Evolutionary conservation across 2,888 invertebrate species (phyloP).

Genomic region (Leptodirus hochenwartii): DNA sequence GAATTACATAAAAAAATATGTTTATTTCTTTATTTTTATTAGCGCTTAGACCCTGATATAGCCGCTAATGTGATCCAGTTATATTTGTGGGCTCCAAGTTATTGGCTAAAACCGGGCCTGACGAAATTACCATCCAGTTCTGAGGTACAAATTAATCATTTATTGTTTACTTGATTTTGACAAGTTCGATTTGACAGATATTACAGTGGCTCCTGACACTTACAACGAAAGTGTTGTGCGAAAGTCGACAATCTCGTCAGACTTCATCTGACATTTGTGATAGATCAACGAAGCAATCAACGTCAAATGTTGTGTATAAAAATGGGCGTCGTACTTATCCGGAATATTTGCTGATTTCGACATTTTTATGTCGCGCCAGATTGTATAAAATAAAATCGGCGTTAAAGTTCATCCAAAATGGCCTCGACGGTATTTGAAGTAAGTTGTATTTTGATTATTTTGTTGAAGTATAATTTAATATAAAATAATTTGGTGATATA

Average conservation of each 20-base stretch:
- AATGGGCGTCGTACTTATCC: slow-evolving; percentile 43
- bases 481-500: no score
- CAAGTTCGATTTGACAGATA: slow-evolving; percentile 29
- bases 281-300: no score
- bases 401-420: slow-evolving; percentile 42
- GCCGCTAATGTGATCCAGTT: slow-evolving; percentile 62
- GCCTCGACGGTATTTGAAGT: no score
- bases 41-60: slow-evolving; percentile 39
- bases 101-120: slow-evolving; percentile 36
- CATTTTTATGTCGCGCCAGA: slow-evolving; percentile 44
- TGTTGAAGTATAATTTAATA: no score
- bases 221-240: slow-evolving; percentile 56
- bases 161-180: slow-evolving; percentile 7
- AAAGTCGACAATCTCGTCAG: slow-evolving; percentile 25
- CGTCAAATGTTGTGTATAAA: slow-evolving; percentile 7
- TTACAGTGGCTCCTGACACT: slow-evolving; percentile 56
- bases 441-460: no score
- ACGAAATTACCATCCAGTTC: slow-evolving; percentile 38
- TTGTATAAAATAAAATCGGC: slow-evolving; percentile 41
- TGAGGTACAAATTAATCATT: slow-evolving; percentile 34
- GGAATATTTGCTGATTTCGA: slow-evolving; percentile 52
- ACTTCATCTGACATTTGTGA: slow-evolving; percentile 4
- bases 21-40: slow-evolving; percentile 2
- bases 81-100: slow-evolving; percentile 54
- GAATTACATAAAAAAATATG: not conserved